Evolutionary conservation across 2,888 invertebrate species (phyloP).

Genomic region (Dicranocentrus wangi): DNA sequence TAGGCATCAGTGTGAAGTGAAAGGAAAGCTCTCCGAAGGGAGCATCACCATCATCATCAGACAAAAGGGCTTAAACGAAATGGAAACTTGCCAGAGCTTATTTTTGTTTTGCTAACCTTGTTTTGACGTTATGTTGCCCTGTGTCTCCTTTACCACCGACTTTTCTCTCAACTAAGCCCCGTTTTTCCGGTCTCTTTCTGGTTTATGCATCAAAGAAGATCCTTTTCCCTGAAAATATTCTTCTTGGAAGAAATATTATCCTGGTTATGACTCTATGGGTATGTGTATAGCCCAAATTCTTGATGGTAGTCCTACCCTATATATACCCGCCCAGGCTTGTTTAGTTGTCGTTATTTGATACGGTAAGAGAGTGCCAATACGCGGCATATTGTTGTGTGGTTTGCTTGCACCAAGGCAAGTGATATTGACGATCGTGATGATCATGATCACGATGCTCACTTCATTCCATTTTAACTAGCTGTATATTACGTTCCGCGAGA

Average conservation of each 20-base stretch:
- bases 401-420: too few species aligned
- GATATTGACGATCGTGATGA: too few species aligned
- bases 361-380: too few species aligned
- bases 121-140: constrained; percentile 15
- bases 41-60: constrained; percentile 32
- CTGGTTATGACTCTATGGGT: too few species aligned
- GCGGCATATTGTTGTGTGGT: too few species aligned
- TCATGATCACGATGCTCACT: background rate
- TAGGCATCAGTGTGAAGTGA: constrained; percentile 47
- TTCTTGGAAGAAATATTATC: too few species aligned
- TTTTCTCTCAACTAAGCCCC: background rate
- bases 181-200: constrained; percentile 11
- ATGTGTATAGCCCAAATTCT: too few species aligned
- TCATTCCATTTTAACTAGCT: background rate
- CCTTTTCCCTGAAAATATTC: too few species aligned
- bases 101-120: constrained; percentile 43
- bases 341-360: too few species aligned
- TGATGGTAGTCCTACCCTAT: too few species aligned
- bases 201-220: background rate
- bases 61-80: constrained; percentile 30
- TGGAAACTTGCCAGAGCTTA: constrained; percentile 63
- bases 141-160: background rate
- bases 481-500: too few species aligned
- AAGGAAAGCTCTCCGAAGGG: constrained; percentile 60
- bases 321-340: too few species aligned